phyloP scores from a whole-genome alignment of 2,113 vertebrate species.

The Solenodon paradoxus region DNA sequence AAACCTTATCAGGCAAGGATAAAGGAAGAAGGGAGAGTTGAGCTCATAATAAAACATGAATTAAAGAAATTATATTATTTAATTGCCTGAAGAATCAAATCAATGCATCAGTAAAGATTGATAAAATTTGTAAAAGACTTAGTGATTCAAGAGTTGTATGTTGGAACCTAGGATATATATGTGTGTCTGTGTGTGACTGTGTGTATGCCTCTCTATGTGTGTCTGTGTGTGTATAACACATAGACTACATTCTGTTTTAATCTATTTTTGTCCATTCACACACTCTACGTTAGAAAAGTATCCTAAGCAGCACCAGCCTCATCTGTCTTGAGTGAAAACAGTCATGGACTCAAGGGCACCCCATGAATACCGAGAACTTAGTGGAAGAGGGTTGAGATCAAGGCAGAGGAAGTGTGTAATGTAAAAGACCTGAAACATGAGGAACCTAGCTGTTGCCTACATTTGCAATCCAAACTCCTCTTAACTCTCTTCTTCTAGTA shows the following conservation, averaged over 20 bases:
- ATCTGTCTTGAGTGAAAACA: neutral
- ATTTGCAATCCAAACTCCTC: neutral
- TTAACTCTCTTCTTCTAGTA: neutral
- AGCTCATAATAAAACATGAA: neutral
- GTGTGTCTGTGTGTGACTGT: neutral
- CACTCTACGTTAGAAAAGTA: neutral
- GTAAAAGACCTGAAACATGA: neutral
- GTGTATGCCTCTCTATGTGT: too few relatives aligned
- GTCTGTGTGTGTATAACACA: rapidly evolving
- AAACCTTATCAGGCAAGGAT: conserved; percentile 19
- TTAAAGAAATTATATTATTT: neutral
- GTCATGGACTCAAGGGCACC: neutral
- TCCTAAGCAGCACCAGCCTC: neutral
- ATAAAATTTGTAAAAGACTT: neutral
- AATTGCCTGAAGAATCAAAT: conserved; percentile 43
- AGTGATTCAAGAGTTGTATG: neutral
- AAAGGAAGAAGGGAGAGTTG: neutral
- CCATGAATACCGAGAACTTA: neutral
- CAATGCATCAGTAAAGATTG: neutral
- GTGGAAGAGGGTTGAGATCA: neutral
- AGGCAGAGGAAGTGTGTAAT: neutral
- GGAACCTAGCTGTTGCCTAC: neutral
- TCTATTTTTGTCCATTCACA: neutral
- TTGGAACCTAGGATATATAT: neutral
- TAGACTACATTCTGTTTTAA: neutral